Percentiles rank a stretch among this genome's conserved stretches.
phyloP scores from a whole-genome alignment of 2,113 vertebrate species.

The Corynorhinus townsendii region DNA sequence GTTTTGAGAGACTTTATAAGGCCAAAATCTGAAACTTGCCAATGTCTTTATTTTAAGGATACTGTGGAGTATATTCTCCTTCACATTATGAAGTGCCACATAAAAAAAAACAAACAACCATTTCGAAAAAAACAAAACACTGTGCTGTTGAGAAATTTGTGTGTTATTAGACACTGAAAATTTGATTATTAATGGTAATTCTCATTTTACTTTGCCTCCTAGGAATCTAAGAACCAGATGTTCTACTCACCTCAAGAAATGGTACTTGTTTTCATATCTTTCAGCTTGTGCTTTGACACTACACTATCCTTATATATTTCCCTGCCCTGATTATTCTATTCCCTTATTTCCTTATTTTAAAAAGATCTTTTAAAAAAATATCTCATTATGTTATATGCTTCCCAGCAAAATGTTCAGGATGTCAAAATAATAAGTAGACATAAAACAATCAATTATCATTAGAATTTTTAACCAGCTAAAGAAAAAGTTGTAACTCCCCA shows the following conservation, averaged over 20 bases:
- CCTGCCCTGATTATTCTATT: neutral
- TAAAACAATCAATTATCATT: neutral
- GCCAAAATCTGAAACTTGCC: neutral
- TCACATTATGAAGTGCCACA: neutral
- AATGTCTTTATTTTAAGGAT: neutral
- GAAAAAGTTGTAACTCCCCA: neutral
- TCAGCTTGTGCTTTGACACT: neutral
- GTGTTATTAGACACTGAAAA: neutral
- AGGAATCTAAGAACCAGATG: neutral
- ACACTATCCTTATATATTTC: neutral
- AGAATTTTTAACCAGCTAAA: neutral
- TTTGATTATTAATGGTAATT: neutral
- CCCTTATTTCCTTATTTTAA: neutral
- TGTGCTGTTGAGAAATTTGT: neutral
- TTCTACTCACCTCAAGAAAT: neutral
- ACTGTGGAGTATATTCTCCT: neutral
- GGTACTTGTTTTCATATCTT: neutral
- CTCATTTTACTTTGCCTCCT: neutral
- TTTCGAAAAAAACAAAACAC: neutral
- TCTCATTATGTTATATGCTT: neutral
- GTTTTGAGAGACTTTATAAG: constrained; percentile 20
- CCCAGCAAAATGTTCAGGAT: neutral
- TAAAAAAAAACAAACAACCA: too few relatives aligned
- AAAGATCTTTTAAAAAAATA: neutral
- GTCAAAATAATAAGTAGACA: neutral